Evolutionary conservation across 2,797 vertebrate species (phyloP).

Genomic region (Florisuga fusca): DNA sequence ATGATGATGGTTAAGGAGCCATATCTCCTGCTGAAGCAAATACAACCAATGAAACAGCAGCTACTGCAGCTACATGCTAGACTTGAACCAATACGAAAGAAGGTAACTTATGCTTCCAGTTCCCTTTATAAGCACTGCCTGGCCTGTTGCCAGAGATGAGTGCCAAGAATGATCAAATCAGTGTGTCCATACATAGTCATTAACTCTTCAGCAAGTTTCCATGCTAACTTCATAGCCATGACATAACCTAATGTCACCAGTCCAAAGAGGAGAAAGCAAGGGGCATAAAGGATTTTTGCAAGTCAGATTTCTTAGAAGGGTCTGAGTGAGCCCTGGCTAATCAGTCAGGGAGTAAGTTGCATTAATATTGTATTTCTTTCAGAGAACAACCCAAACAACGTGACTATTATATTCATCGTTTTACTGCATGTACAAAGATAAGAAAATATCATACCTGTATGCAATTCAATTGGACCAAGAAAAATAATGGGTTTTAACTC

Average conservation of each 20-base stretch:
- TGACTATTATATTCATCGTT: neutral
- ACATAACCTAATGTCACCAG: neutral
- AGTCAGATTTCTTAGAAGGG: neutral
- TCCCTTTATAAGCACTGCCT: neutral
- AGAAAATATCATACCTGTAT: constrained; percentile 80
- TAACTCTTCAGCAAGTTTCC: neutral
- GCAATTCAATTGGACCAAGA: constrained; percentile 81
- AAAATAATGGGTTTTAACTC: constrained; percentile 76
- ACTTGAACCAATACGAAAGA: neutral
- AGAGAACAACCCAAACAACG: neutral
- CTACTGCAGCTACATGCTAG: neutral
- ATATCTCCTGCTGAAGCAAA: neutral
- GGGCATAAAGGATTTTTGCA: neutral
- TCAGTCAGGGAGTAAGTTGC: neutral
- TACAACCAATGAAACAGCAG: neutral
- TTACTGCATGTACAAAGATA: neutral
- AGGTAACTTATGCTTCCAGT: neutral
- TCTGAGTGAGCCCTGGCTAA: neutral
- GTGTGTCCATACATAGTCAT: neutral
- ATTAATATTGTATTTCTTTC: neutral
- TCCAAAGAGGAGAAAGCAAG: neutral
- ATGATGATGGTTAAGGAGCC: neutral
- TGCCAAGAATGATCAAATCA: neutral
- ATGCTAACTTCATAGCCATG: neutral
- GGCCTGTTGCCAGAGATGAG: neutral